Evolutionary conservation across 2,797 vertebrate species (phyloP).

Genomic region (Galago senegalensis): DNA sequence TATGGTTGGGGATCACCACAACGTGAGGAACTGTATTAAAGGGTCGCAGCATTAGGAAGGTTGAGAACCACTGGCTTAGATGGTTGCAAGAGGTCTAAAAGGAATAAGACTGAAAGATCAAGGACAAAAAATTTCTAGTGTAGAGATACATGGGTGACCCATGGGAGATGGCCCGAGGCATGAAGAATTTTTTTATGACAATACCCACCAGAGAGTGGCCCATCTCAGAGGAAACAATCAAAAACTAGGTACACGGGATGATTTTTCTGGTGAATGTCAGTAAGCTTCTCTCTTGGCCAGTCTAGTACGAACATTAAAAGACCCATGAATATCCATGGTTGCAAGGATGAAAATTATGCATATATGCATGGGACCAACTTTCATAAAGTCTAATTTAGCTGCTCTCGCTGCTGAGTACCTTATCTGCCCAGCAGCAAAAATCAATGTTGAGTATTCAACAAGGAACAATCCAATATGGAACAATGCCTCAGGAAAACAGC

Average conservation of each 20-base stretch:
- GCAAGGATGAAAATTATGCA: neutral
- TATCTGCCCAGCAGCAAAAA: neutral
- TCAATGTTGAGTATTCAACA: neutral
- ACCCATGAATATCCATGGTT: neutral
- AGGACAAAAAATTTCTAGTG: neutral
- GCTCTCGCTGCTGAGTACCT: neutral
- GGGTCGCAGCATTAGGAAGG: too few species aligned
- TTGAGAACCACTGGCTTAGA: neutral
- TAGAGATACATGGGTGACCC: neutral
- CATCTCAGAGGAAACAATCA: neutral
- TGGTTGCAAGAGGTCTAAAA: neutral
- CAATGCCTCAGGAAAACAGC: neutral
- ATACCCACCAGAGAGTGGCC: neutral
- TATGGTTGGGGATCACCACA: too few species aligned
- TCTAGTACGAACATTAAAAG: neutral
- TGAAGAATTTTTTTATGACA: neutral
- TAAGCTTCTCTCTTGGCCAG: neutral
- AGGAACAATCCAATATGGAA: neutral
- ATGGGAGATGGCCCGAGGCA: neutral
- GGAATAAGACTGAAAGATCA: neutral
- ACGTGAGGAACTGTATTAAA: too few species aligned
- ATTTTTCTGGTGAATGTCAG: neutral
- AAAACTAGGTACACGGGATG: neutral
- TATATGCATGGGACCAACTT: neutral
- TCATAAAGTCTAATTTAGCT: neutral